Evolutionary conservation across 2,113 vertebrate species (phyloP).

Genomic region (Hiodon alosoides): DNA sequence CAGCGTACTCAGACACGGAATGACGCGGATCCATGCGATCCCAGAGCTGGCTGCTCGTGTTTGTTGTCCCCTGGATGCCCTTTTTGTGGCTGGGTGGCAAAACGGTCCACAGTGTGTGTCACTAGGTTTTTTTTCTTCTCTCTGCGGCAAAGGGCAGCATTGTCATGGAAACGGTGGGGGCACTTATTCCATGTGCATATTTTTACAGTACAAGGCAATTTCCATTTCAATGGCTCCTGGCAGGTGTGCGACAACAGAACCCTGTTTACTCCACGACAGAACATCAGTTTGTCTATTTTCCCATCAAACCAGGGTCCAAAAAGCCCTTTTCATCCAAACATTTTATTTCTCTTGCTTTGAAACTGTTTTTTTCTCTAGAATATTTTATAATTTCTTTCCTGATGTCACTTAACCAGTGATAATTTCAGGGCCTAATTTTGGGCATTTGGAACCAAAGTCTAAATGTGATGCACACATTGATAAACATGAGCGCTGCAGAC

Average conservation of each 20-base stretch:
- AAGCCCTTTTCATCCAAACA: background rate
- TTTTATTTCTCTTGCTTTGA: background rate
- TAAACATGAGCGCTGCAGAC: too few relatives aligned
- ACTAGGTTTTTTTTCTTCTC: background rate
- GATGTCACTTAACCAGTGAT: too few relatives aligned
- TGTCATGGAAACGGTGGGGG: background rate
- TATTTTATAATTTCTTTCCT: background rate
- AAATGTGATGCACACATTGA: too few relatives aligned
- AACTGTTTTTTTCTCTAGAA: background rate
- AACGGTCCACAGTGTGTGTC: too few relatives aligned
- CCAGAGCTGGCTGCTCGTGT: too few relatives aligned
- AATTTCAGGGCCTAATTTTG: too few relatives aligned
- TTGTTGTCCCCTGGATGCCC: too few relatives aligned
- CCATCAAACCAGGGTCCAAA: background rate
- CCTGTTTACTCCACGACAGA: background rate
- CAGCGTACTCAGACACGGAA: too few relatives aligned
- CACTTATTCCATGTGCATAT: background rate
- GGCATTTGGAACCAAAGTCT: too few relatives aligned
- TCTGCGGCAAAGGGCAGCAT: background rate
- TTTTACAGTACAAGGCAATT: background rate
- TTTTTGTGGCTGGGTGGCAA: too few relatives aligned
- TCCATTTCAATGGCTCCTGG: conserved; percentile 6
- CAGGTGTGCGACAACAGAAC: conserved; percentile 1
- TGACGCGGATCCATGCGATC: too few relatives aligned
- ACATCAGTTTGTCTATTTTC: background rate